Conservation (phyloP, 2,888 invertebrate genomes). For the Lamproptera curius region DNA sequence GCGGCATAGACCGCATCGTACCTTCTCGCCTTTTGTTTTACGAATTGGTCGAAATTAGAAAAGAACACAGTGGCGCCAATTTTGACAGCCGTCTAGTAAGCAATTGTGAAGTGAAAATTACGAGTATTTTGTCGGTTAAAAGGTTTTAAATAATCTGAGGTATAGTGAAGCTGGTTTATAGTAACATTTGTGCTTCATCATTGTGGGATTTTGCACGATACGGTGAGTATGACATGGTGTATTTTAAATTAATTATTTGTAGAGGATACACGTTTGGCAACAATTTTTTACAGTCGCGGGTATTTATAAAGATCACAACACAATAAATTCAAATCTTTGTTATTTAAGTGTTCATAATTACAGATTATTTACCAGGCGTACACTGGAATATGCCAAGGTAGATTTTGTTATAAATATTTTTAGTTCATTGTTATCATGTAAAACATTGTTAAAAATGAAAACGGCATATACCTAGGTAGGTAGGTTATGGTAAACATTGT, state of each 20-base stretch:
- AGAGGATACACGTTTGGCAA: background rate
- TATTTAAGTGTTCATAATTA: no score
- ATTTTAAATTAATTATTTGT: background rate
- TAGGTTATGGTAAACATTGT: no score
- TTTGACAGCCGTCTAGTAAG: constrained; percentile 47
- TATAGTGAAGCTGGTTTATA: background rate
- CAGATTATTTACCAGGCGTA: no score
- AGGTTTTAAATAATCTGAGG: background rate
- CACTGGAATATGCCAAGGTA: no score
- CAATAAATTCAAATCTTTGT: background rate
- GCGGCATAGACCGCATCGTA: constrained; percentile 9
- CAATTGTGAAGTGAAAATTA: constrained; percentile 3
- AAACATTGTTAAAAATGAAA: no score
- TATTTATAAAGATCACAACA: no score
- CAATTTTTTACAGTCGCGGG: no score
- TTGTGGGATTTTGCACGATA: background rate
- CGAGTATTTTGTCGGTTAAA: background rate
- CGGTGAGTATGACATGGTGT: constrained; percentile 1
- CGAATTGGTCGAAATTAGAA: constrained; percentile 25
- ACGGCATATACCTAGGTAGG: no score
- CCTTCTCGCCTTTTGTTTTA: constrained; percentile 7
- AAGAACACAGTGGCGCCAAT: constrained; percentile 33
- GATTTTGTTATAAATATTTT: no score
- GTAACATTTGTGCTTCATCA: background rate
- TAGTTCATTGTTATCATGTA: no score